These are phyloP conservation scores for Dysmachus trigonus DNA, from an alignment of 2,888 invertebrate genomes.

Conservation along the genomic window DNA sequence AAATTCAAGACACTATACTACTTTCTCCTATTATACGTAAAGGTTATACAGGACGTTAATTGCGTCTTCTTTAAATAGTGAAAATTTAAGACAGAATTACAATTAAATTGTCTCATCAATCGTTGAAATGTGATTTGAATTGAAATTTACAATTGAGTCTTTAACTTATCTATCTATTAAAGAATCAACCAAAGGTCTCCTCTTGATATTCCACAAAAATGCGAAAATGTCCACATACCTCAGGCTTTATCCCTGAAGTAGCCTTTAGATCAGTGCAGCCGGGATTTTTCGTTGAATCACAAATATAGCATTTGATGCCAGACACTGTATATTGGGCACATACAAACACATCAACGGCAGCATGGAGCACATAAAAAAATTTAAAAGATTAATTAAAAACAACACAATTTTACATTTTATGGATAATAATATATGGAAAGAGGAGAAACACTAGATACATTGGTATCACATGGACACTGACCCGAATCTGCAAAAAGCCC, in stretches of 20 bases:
- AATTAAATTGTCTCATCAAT: too few relatives aligned
- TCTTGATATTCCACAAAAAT: not conserved
- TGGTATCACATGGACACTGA: conserved; percentile 15
- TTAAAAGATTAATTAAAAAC: not conserved
- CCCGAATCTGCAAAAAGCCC: conserved; percentile 15
- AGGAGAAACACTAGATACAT: not conserved
- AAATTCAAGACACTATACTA: too few relatives aligned
- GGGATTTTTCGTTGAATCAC: conserved; percentile 67
- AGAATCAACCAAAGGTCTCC: not conserved
- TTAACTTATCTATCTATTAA: too few relatives aligned
- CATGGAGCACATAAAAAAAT: not conserved
- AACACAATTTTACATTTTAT: not conserved
- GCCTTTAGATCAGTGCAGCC: conserved; percentile 65
- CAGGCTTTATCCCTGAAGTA: conserved; percentile 58
- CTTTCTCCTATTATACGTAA: too few relatives aligned
- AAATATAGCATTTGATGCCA: conserved; percentile 68
- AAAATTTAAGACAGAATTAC: too few relatives aligned
- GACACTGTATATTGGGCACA: conserved; percentile 58
- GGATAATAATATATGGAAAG: not conserved
- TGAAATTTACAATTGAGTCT: too few relatives aligned
- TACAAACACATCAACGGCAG: not conserved
- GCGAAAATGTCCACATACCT: conserved; percentile 53
- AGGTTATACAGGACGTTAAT: too few relatives aligned
- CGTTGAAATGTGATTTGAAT: too few relatives aligned
- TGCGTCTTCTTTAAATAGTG: too few relatives aligned